These are phyloP conservation scores for Clarias laeviceps DNA, from an alignment of 2,797 vertebrate species.

Conservation along the genomic window DNA sequence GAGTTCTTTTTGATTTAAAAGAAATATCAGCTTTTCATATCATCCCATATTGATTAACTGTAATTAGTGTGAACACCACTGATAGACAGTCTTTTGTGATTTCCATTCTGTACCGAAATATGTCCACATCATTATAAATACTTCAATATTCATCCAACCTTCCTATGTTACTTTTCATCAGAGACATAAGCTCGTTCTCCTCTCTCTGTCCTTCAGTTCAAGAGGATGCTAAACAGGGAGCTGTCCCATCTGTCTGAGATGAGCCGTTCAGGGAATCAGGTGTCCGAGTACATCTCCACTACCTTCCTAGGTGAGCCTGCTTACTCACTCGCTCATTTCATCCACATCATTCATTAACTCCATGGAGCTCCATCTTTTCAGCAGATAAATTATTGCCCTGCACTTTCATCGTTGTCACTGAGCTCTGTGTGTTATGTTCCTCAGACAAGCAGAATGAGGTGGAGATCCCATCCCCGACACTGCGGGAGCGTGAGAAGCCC, in stretches of 20 bases:
- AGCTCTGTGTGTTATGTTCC: slow-evolving; percentile 24
- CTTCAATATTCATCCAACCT: neutral
- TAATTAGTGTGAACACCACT: neutral
- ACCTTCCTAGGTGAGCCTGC: slow-evolving; percentile 87
- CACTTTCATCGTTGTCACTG: neutral
- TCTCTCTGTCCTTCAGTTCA: slow-evolving; percentile 79
- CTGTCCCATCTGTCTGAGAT: slow-evolving; percentile 93
- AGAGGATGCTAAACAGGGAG: slow-evolving; percentile 94
- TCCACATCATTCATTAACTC: neutral
- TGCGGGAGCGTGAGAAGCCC: slow-evolving; percentile 85
- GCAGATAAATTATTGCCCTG: neutral
- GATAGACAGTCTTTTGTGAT: neutral
- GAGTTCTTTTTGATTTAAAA: neutral
- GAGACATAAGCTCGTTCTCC: slow-evolving; percentile 11
- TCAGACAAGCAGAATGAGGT: slow-evolving; percentile 94
- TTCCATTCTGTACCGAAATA: neutral
- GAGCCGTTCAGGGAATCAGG: slow-evolving; percentile 96
- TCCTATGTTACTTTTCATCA: neutral
- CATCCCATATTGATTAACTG: neutral
- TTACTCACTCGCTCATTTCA: too few species aligned
- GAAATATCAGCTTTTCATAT: neutral
- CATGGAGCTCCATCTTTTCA: neutral
- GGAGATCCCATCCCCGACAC: slow-evolving; percentile 88
- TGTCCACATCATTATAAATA: neutral
- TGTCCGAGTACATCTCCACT: slow-evolving; percentile 94